Evolutionary conservation across 2,113 vertebrate species (phyloP).

Genomic region (Odontophorus gujanensis): DNA sequence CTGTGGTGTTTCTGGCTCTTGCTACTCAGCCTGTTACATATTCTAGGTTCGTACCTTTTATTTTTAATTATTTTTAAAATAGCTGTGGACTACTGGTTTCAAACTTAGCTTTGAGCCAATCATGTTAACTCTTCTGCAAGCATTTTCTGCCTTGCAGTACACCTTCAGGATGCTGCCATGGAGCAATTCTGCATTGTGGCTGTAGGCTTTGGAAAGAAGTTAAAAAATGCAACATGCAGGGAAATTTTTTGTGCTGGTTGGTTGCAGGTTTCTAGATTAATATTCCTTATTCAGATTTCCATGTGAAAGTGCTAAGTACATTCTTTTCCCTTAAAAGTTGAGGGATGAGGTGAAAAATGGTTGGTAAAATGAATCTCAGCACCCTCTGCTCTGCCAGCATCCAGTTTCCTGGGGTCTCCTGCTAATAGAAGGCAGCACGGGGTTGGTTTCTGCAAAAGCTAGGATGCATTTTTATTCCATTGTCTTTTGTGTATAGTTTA

Average conservation of each 20-base stretch:
- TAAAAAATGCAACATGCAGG: neutral
- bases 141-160: neutral
- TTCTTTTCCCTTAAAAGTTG: neutral
- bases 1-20: neutral
- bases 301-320: neutral
- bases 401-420: neutral
- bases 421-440: fast-evolving
- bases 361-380: neutral
- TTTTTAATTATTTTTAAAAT: neutral
- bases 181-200: neutral
- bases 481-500: neutral
- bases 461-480: neutral
- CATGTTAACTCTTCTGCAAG: neutral
- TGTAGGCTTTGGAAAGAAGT: neutral
- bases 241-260: neutral
- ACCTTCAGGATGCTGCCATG: neutral
- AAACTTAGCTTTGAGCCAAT: neutral
- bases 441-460: neutral
- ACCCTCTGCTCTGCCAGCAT: neutral
- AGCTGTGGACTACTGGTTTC: neutral
- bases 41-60: neutral
- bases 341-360: neutral
- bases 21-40: neutral
- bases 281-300: neutral
- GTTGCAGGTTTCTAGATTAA: neutral